Evolutionary conservation across 2,888 invertebrate genomes (phyloP).

Genomic region (Beris morrisii): DNA sequence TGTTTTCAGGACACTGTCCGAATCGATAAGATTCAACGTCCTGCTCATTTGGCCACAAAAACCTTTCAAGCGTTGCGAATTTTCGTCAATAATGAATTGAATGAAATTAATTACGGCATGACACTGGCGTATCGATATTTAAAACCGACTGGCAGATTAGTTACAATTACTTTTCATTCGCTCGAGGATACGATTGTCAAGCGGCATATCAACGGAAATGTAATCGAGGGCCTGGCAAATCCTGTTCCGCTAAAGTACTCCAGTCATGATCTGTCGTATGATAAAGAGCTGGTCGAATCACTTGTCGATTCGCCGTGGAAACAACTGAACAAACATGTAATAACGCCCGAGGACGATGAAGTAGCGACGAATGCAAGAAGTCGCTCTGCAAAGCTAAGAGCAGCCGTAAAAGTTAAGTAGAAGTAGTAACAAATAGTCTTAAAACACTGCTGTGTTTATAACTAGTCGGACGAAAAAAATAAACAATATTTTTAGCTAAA

Average conservation of each 20-base stretch:
- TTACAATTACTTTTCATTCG: constrained; percentile 88
- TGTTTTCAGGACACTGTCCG: constrained; percentile 61
- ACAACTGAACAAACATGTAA: constrained; percentile 77
- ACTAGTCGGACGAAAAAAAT: no score
- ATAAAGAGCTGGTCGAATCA: constrained; percentile 63
- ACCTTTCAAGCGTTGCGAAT: constrained; percentile 91
- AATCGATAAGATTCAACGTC: constrained; percentile 73
- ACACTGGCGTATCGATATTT: constrained; percentile 75
- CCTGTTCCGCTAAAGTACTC: constrained; percentile 71
- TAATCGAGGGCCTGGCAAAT: constrained; percentile 71
- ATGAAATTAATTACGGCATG: constrained; percentile 90
- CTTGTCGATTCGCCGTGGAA: constrained; percentile 73
- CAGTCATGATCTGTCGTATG: constrained; percentile 64
- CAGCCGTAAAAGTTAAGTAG: constrained; percentile 69
- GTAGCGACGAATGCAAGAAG: constrained; percentile 78
- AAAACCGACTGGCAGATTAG: constrained; percentile 75
- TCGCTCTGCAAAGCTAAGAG: constrained; percentile 86
- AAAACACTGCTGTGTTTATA: no score
- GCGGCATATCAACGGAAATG: constrained; percentile 78
- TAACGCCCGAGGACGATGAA: constrained; percentile 73
- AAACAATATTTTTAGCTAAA: no score
- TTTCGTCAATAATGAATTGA: constrained; percentile 94
- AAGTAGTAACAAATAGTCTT: background rate
- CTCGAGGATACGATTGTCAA: constrained; percentile 93
- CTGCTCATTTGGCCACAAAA: constrained; percentile 83